Conservation (phyloP, 2,888 invertebrate species). For the Nysson spinosus region DNA sequence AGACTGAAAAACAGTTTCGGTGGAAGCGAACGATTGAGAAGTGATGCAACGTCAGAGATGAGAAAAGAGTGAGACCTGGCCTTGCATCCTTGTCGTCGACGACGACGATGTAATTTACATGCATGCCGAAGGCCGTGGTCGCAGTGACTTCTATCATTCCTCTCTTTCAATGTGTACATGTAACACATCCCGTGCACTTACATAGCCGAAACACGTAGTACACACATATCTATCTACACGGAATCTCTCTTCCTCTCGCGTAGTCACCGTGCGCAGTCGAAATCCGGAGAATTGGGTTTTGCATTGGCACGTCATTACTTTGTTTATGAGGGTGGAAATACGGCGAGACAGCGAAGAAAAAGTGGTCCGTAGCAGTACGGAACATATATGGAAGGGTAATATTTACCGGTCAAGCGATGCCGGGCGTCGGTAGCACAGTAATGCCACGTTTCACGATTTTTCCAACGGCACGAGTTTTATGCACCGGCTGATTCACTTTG, state of each 20-base stretch:
- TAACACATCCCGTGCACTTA: no score
- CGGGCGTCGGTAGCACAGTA: constrained; percentile 10
- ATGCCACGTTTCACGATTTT: constrained; percentile 48
- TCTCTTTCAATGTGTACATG: constrained; percentile 15
- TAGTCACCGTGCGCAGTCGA: no score
- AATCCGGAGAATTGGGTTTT: constrained; percentile 60
- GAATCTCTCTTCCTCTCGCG: no score
- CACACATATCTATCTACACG: background rate
- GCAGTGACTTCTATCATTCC: constrained; percentile 52
- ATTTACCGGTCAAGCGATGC: constrained; percentile 59
- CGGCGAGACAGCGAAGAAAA: constrained; percentile 68
- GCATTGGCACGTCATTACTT: constrained; percentile 68
- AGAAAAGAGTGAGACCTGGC: background rate
- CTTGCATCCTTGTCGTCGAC: constrained; percentile 37
- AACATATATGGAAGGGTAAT: constrained; percentile 44
- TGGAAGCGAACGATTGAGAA: constrained; percentile 36
- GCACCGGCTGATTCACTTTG: constrained; percentile 59
- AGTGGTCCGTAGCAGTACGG: constrained; percentile 58
- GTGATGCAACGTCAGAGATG: constrained; percentile 7
- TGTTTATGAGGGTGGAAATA: constrained; percentile 69
- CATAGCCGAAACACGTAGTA: no score
- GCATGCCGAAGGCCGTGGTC: constrained; percentile 42
- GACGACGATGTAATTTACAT: constrained; percentile 56
- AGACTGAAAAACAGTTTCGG: constrained; percentile 46
- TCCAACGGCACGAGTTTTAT: constrained; percentile 44